Percentiles rank a stretch among this genome's conserved stretches.
Evolutionary conservation across 2,888 invertebrate species (phyloP).

Genomic region (Tenthredo amoena): DNA sequence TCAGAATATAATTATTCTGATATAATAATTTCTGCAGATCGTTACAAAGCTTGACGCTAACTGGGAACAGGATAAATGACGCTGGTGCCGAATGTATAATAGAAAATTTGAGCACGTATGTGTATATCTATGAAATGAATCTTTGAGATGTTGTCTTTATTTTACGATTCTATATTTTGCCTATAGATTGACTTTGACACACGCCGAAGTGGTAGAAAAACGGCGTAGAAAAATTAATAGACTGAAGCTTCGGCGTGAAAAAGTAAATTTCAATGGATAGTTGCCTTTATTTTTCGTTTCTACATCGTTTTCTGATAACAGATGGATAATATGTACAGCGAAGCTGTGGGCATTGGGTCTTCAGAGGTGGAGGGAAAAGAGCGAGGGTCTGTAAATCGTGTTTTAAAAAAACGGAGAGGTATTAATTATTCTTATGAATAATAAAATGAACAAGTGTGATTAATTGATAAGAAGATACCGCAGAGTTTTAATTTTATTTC

Average conservation of each 20-base stretch:
- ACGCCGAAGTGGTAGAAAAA: conserved; percentile 26
- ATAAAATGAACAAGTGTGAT: background rate
- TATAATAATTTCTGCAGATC: conserved; percentile 58
- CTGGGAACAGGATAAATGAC: conserved; percentile 66
- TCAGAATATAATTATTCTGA: background rate
- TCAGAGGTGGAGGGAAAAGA: background rate
- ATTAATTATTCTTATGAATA: conserved; percentile 51
- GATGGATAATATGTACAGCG: conserved; percentile 21
- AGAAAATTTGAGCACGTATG: conserved; percentile 61
- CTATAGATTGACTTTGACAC: conserved; percentile 19
- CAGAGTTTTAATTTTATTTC: background rate
- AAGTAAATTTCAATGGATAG: background rate
- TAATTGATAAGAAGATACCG: background rate
- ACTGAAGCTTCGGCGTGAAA: conserved; percentile 36
- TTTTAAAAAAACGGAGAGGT: conserved; percentile 46
- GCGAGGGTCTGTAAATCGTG: background rate
- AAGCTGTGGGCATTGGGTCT: background rate
- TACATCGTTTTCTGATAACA: background rate
- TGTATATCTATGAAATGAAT: conserved; percentile 7
- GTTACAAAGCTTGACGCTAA: conserved; percentile 62
- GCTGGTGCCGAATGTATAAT: conserved; percentile 62
- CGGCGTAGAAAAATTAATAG: conserved; percentile 20
- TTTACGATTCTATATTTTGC: background rate
- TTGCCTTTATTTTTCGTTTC: background rate
- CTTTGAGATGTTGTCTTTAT: background rate